Conservation (phyloP, 2,113 vertebrate species). For the Tonatia bakeri region DNA sequence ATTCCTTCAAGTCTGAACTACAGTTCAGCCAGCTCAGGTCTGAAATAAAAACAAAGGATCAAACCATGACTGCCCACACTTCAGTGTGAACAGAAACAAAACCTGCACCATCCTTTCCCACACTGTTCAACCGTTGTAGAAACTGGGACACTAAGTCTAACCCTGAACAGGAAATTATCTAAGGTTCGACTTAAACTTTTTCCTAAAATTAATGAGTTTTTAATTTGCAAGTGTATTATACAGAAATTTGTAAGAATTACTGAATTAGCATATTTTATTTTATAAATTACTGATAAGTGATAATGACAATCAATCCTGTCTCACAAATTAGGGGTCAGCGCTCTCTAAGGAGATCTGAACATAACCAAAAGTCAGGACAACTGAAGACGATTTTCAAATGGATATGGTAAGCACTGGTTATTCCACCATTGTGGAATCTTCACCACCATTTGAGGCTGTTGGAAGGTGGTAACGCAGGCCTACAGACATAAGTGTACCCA, state of each 20-base stretch:
- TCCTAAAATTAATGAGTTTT: neutral
- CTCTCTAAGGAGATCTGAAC: neutral
- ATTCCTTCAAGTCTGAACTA: constrained; percentile 11
- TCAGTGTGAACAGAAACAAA: neutral
- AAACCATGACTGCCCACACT: neutral
- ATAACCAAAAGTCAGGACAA: neutral
- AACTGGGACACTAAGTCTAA: neutral
- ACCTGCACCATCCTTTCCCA: neutral
- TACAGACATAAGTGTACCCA: neutral
- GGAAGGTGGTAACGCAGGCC: neutral
- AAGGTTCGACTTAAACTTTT: neutral
- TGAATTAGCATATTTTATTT: neutral
- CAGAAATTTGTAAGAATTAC: neutral
- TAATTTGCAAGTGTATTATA: neutral
- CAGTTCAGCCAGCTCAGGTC: neutral
- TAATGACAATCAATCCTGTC: neutral
- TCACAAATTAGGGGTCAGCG: neutral
- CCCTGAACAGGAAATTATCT: neutral
- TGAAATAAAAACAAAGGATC: constrained; percentile 41
- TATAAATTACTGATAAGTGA: neutral
- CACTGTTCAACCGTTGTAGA: neutral
- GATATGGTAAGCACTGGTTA: neutral
- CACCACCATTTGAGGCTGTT: neutral
- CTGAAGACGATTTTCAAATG: neutral
- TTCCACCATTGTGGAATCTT: neutral